phyloP scores from a whole-genome alignment of 1,140 invertebrate species.

The Euglossa dilemma region DNA sequence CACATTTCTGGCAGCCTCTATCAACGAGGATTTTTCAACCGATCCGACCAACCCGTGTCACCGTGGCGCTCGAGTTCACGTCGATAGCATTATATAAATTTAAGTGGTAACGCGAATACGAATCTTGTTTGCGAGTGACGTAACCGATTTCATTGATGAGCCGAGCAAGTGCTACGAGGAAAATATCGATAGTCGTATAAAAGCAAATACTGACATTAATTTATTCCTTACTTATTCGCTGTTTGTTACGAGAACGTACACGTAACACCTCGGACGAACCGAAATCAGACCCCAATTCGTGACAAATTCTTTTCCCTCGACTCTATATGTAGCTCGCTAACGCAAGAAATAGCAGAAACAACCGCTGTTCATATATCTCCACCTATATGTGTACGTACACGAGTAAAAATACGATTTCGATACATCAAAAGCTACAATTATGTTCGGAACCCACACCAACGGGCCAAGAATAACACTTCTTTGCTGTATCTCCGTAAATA shows the following conservation, averaged over 20 bases:
- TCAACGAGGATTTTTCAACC: neutral
- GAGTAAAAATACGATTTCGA: neutral
- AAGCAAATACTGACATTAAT: neutral
- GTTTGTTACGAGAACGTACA: neutral
- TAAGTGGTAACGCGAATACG: neutral
- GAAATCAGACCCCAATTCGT: no score
- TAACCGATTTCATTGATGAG: conserved; percentile 19
- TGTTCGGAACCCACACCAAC: neutral
- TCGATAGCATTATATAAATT: neutral
- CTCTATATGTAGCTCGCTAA: no score
- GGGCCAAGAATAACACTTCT: neutral
- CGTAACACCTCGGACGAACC: no score
- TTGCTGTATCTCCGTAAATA: neutral
- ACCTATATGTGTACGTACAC: neutral
- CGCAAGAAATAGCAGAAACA: no score
- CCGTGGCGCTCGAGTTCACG: no score
- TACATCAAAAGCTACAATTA: no score
- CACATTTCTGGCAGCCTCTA: neutral
- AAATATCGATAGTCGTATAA: neutral
- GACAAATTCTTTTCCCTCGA: no score
- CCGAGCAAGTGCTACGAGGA: neutral
- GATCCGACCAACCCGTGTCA: neutral
- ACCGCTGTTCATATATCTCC: no score
- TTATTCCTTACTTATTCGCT: neutral
- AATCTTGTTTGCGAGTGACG: neutral